A percentile compares a stretch with the other conserved stretches of the same genome.
Evolutionary conservation across 2,113 vertebrate species (phyloP).

Genomic region (Percina caprodes): DNA sequence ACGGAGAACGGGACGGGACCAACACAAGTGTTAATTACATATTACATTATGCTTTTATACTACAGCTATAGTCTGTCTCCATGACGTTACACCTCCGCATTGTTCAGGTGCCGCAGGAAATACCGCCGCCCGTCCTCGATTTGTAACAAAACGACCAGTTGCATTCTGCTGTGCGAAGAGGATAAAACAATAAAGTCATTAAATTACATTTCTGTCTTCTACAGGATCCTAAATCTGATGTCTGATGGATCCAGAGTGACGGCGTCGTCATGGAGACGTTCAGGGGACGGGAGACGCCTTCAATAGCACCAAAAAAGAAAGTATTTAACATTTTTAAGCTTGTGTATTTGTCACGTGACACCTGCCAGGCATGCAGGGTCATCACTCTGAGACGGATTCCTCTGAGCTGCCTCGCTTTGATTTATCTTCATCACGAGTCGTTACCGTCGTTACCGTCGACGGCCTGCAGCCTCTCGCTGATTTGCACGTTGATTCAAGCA

Average conservation of each 20-base stretch:
- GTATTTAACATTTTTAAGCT: background rate
- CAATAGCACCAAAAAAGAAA: background rate
- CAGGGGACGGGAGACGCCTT: background rate
- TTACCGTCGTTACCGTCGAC: conserved; percentile 7
- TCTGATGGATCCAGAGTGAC: background rate
- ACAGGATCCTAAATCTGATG: background rate
- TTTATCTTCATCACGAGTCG: conserved; percentile 44
- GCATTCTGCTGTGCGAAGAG: too few relatives aligned
- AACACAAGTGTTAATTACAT: too few relatives aligned
- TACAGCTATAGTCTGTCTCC: too few relatives aligned
- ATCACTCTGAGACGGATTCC: background rate
- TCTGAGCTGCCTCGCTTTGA: conserved; percentile 24
- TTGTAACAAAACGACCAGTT: too few relatives aligned
- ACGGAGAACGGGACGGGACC: too few relatives aligned
- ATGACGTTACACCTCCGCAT: too few relatives aligned
- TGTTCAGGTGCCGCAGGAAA: too few relatives aligned
- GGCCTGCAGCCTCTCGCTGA: conserved; percentile 49
- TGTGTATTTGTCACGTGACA: conserved; percentile 9
- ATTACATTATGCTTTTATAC: too few relatives aligned
- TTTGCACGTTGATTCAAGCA: conserved; percentile 61
- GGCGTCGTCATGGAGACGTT: background rate
- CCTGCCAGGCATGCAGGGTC: conserved; percentile 24
- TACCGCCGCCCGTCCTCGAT: too few relatives aligned
- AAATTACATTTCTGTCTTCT: background rate
- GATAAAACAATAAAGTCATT: too few relatives aligned